Evolutionary conservation across 1,140 invertebrate genomes (phyloP).

Genomic region (Heliconius hewitsoni): DNA sequence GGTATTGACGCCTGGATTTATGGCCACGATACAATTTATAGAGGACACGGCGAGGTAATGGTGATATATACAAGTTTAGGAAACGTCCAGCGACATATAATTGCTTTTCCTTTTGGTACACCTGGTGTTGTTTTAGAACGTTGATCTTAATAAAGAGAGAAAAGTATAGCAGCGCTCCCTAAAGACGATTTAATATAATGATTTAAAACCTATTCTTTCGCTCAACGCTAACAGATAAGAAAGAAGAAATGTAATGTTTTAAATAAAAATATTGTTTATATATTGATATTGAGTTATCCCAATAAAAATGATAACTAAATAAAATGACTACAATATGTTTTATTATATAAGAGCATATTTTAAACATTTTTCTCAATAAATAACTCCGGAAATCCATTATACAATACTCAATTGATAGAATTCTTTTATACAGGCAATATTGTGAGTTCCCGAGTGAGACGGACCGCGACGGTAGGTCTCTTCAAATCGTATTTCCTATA

Average conservation of each 20-base stretch:
- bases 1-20: conserved; percentile 47
- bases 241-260: too few relatives aligned
- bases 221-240: too few relatives aligned
- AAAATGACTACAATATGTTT: too few relatives aligned
- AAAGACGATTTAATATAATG: background rate
- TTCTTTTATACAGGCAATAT: conserved; percentile 13
- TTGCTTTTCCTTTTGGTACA: conserved; percentile 16
- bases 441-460: conserved; percentile 14
- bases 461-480: conserved; percentile 20
- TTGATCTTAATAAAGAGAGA: background rate
- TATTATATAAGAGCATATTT: background rate
- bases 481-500: conserved; percentile 16
- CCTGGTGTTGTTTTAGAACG: background rate
- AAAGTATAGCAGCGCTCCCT: background rate
- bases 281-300: too few relatives aligned
- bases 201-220: too few relatives aligned
- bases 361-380: background rate
- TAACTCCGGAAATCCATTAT: background rate
- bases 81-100: background rate
- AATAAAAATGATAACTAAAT: too few relatives aligned
- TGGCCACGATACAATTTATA: conserved; percentile 46
- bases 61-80: conserved; percentile 24
- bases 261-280: too few relatives aligned
- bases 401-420: background rate
- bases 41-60: conserved; percentile 34